A percentile compares a stretch with the other conserved stretches of the same genome.
Conservation (phyloP, 1,140 invertebrate species). For the Ladona fulva region DNA sequence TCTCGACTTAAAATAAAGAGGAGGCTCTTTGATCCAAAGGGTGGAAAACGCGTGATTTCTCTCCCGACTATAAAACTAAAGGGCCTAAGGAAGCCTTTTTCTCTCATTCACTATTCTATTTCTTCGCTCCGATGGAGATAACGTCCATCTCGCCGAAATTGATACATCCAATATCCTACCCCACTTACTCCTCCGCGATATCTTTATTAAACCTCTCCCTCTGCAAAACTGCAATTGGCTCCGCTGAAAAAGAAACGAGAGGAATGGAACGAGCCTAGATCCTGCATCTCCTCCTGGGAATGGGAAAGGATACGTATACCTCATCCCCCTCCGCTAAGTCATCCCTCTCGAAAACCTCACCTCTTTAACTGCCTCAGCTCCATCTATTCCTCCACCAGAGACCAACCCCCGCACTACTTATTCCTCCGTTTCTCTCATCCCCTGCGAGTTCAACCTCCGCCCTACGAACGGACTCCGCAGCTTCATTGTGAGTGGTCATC, state of each 20-base stretch:
- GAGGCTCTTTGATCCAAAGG: too few species aligned
- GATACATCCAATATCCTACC: slow-evolving; percentile 5
- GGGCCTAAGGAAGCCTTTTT: too few species aligned
- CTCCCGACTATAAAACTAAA: too few species aligned
- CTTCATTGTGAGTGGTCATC: background rate
- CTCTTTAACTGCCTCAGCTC: background rate
- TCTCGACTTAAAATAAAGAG: too few species aligned
- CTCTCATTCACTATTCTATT: background rate
- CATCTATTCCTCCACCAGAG: background rate
- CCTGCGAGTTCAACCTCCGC: background rate
- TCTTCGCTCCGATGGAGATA: background rate
- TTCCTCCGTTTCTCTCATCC: background rate
- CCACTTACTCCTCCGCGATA: background rate
- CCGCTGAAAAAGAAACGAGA: background rate
- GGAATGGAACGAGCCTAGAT: background rate
- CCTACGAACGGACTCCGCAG: background rate
- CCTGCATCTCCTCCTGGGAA: background rate
- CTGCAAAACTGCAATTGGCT: slow-evolving; percentile 3
- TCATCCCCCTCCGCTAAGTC: background rate
- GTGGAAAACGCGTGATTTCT: too few species aligned
- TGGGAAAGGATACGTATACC: background rate
- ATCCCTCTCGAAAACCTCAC: background rate
- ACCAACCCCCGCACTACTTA: too few species aligned
- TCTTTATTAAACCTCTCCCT: slow-evolving; percentile 1
- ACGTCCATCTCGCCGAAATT: background rate